phyloP scores from a whole-genome alignment of 2,888 invertebrate genomes.

The Pollenia amentaria region DNA sequence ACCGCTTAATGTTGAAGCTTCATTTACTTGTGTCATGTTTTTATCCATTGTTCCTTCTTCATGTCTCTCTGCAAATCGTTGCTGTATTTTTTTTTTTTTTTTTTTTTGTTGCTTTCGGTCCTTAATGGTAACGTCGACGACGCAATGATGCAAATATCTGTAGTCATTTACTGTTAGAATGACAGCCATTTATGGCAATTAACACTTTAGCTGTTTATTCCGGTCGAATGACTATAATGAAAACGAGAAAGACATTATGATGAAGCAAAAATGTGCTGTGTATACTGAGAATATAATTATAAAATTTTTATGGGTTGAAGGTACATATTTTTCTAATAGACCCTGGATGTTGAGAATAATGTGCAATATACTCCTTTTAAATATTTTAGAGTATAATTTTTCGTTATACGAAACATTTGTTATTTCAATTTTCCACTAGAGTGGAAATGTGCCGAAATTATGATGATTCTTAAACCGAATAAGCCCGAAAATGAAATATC shows the following conservation, averaged over 20 bases:
- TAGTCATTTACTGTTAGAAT: constrained; percentile 84
- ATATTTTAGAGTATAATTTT: too few species aligned
- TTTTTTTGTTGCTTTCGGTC: constrained; percentile 39
- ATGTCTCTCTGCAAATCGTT: neutral
- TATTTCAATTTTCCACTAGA: too few species aligned
- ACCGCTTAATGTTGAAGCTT: constrained; percentile 72
- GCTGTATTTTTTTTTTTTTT: constrained; percentile 30
- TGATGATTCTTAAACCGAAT: too few species aligned
- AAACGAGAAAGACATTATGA: constrained; percentile 40
- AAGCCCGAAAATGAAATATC: too few species aligned
- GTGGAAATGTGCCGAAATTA: too few species aligned
- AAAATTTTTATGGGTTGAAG: constrained; percentile 7
- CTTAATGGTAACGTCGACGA: constrained; percentile 75
- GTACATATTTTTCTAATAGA: neutral
- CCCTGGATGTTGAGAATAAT: neutral
- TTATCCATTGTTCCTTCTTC: constrained; percentile 36
- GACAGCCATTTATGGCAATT: constrained; percentile 85
- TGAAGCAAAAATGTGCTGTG: constrained; percentile 20
- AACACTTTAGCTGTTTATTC: constrained; percentile 85
- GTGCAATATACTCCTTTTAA: too few species aligned
- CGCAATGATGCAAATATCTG: constrained; percentile 83
- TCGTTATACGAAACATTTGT: too few species aligned
- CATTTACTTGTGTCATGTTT: constrained; percentile 70
- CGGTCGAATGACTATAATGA: constrained; percentile 72
- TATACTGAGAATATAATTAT: constrained; percentile 28